Conservation (phyloP, 2,888 invertebrate genomes). For the Leptopilina myrica region DNA sequence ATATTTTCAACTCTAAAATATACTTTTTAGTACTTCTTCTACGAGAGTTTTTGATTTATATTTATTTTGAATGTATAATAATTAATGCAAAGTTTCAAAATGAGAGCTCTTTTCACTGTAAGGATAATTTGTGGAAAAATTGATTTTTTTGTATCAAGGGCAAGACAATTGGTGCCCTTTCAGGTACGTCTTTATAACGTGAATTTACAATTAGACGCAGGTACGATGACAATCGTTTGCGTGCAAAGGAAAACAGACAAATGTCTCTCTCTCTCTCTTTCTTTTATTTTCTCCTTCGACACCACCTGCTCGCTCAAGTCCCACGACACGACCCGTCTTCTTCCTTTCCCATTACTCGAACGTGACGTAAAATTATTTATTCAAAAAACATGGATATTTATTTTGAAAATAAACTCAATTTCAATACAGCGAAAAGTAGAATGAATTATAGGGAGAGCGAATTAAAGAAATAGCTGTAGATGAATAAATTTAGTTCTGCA, state of each 20-base stretch:
- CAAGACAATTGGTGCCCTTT: slow-evolving; percentile 12
- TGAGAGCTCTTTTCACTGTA: too few species aligned
- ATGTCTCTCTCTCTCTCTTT: not conserved
- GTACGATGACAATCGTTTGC: slow-evolving; percentile 30
- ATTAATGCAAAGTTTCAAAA: too few species aligned
- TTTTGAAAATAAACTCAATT: too few species aligned
- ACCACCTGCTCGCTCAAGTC: slow-evolving; percentile 14
- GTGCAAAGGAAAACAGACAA: slow-evolving; percentile 10
- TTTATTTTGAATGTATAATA: too few species aligned
- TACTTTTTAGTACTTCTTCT: not conserved
- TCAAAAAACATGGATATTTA: too few species aligned
- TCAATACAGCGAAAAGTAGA: too few species aligned
- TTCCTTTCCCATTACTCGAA: not conserved
- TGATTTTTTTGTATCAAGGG: not conserved
- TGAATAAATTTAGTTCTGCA: not conserved
- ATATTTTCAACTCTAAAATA: not conserved
- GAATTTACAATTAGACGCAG: not conserved
- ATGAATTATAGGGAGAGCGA: not conserved
- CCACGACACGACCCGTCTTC: slow-evolving; percentile 1
- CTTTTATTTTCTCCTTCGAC: slow-evolving; percentile 3
- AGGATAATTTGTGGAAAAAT: not conserved
- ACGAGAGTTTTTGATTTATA: not conserved
- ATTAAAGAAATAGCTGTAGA: not conserved
- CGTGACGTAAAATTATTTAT: not conserved
- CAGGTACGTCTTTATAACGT: slow-evolving; percentile 11